A percentile compares a stretch with the other conserved stretches of the same genome.
Conservation (phyloP, 2,113 vertebrate genomes). For the Psittacula cyanocephala region DNA sequence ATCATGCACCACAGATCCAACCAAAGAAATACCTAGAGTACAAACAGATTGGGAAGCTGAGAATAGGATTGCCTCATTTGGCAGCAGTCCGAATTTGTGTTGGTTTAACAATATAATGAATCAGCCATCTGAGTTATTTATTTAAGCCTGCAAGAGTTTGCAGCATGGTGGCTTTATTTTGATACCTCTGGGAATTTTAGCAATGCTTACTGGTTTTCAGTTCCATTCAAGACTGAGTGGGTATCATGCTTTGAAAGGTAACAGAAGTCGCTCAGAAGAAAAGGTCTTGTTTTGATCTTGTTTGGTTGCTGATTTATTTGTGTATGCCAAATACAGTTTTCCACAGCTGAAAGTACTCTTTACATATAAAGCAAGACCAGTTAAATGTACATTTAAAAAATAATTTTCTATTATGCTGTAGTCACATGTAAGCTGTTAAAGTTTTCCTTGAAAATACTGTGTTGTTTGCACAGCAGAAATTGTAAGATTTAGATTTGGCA, state of each 20-base stretch:
- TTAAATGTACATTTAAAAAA: background rate
- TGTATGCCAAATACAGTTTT: background rate
- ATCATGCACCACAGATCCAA: background rate
- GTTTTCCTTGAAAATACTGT: background rate
- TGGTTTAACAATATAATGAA: background rate
- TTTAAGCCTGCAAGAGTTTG: background rate
- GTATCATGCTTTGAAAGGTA: background rate
- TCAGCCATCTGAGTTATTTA: background rate
- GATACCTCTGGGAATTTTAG: background rate
- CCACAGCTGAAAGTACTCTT: background rate
- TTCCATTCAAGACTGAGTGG: background rate
- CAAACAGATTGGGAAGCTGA: background rate
- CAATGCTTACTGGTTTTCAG: background rate
- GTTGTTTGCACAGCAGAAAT: background rate
- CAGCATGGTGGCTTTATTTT: background rate
- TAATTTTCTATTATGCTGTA: background rate
- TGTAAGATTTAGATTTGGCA: background rate
- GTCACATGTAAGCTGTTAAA: background rate
- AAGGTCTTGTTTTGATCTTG: background rate
- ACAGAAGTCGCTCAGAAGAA: background rate
- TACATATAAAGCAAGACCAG: background rate
- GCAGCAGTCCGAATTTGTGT: background rate
- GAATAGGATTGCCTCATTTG: background rate
- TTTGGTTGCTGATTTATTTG: background rate
- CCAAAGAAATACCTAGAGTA: background rate